These are phyloP conservation scores for Heliangelus exortis DNA, from an alignment of 2,797 vertebrate genomes.

Conservation along the genomic window DNA sequence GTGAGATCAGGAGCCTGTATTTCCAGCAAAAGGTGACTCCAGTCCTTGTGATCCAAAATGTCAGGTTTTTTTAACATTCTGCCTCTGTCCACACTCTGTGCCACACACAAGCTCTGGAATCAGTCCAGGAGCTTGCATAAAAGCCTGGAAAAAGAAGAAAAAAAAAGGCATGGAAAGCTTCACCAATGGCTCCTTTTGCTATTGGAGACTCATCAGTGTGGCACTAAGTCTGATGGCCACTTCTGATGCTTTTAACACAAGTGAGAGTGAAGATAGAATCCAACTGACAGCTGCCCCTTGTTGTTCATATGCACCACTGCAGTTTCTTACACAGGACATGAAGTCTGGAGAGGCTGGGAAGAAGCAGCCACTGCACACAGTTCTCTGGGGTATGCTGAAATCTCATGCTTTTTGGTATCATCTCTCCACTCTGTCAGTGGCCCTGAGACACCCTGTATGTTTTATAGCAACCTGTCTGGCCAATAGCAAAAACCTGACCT, in stretches of 20 bases:
- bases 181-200: too few species aligned
- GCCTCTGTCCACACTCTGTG: too few species aligned
- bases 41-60: neutral
- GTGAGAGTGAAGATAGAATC: neutral
- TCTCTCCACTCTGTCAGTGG: neutral
- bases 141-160: too few species aligned
- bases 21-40: neutral
- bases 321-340: neutral
- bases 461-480: neutral
- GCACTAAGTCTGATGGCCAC: neutral
- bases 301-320: neutral
- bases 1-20: neutral
- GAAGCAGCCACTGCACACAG: fast-evolving
- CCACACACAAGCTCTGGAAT: too few species aligned
- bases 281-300: neutral
- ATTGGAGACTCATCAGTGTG: too few species aligned
- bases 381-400: neutral
- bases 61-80: neutral
- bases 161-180: too few species aligned
- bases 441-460: neutral
- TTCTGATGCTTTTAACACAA: conserved; percentile 1
- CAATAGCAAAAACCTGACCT: neutral
- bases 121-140: too few species aligned
- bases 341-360: neutral
- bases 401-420: neutral